Evolutionary conservation across 2,888 invertebrate species (phyloP), one percentile per base, ranked within the genome.

Genomic region (Callyntrura guangdongensis): DNA sequence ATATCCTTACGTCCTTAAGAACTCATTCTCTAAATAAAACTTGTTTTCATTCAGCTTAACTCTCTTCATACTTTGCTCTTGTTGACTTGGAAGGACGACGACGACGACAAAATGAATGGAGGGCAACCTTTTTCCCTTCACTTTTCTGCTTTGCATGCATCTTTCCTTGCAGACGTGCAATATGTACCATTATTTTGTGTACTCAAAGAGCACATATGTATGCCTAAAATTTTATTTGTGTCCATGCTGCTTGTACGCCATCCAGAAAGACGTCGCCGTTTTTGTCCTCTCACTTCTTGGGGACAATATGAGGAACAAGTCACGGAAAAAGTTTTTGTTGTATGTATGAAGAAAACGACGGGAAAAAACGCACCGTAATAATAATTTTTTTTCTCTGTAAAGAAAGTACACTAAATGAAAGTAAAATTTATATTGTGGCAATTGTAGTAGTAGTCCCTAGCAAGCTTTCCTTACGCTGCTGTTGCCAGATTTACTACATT

Each of bases 71-170:
- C n/a, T n/a, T n/a, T n/a, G 8, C 20, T 72, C 45, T 47, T 17
- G 1, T 47, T 47, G 17, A 45, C 72, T 72, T 6, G 36, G 20
- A n/a, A n/a, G n/a, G n/a, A n/a, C n/a, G n/a, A n/a, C n/a, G n/a
- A n/a, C n/a, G n/a, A n/a, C n/a, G 45, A 72, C 17, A 72, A 72
- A 72, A 72, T 72, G 72, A 72, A 72, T 72, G 72, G 47, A 72
- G n/a, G 12, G 20, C 45, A 72, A 47, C 4, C 20, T 72, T 72
- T 45, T 47, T 20, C 20, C 47, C n/a, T 14, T 14, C 69, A 69
- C 36, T 69, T 69, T 72, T 72, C 47, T 47, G 72, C 72, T 72
- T 72, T 72, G 72, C 72, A 72, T 72, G 72, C 72, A 72, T 72
- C 72, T 72, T 72, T 72, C 47, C 14, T 27, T 36, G n/a, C n/a